A percentile compares a stretch with the other conserved stretches of the same genome.
phyloP scores from a whole-genome alignment of 2,113 vertebrate genomes.

The Danionella cerebrum region DNA sequence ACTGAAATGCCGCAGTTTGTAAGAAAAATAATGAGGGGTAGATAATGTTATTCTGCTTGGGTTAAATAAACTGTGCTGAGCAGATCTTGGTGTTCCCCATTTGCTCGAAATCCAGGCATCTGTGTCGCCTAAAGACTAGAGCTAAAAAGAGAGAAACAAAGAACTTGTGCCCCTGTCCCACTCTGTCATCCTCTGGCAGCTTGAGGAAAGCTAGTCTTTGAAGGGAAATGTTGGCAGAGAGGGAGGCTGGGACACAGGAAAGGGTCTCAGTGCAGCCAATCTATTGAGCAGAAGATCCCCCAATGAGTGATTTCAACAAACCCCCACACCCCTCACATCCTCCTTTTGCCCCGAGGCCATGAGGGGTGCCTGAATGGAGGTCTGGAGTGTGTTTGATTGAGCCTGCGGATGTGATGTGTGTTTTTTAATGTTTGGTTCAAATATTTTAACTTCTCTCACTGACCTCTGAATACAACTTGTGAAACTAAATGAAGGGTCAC shows the following conservation, averaged over 20 bases:
- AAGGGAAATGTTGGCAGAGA: conserved; percentile 26
- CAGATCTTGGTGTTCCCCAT: not conserved
- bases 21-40: no score
- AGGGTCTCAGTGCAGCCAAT: conserved; percentile 35
- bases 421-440: no score
- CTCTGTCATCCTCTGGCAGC: conserved; percentile 37
- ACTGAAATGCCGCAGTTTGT: no score
- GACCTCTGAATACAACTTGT: no score
- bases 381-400: conserved; percentile 38
- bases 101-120: conserved; percentile 10
- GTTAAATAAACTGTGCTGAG: conserved; percentile 15
- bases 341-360: conserved; percentile 52
- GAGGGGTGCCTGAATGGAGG: conserved; percentile 58
- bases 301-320: conserved; percentile 70
- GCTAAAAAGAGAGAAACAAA: conserved; percentile 36
- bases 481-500: no score
- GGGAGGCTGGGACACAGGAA: conserved; percentile 21
- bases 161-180: conserved; percentile 35
- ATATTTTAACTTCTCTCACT: no score
- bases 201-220: conserved; percentile 30
- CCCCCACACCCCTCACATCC: conserved; percentile 26
- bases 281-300: conserved; percentile 52
- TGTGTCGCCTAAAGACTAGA: not conserved
- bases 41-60: not conserved
- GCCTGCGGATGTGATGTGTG: conserved; percentile 22